These are phyloP conservation scores for Gobionotothen gibberifrons DNA, from an alignment of 2,797 vertebrate genomes.

Conservation along the genomic window DNA sequence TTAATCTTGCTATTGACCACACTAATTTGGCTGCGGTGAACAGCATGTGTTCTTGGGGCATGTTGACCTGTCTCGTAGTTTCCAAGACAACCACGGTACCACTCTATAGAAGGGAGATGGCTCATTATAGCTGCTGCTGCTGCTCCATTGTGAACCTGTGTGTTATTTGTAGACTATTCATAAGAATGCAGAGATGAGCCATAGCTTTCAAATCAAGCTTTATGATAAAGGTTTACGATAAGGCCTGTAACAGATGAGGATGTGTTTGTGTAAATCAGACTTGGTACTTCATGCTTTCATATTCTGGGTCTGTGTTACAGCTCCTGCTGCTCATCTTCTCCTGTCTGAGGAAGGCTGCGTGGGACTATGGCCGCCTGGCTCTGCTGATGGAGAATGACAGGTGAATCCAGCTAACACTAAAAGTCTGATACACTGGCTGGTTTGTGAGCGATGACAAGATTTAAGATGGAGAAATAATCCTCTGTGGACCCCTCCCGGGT, in stretches of 20 bases:
- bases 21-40: slow-evolving; percentile 56
- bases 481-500: slow-evolving; percentile 10
- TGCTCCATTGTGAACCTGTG: slow-evolving; percentile 48
- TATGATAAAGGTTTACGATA: background rate
- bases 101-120: slow-evolving; percentile 61
- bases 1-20: slow-evolving; percentile 48
- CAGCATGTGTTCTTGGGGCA: slow-evolving; percentile 49
- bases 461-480: slow-evolving; percentile 56
- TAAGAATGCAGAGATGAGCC: background rate
- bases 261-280: slow-evolving; percentile 24
- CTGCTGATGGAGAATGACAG: slow-evolving; percentile 97
- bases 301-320: slow-evolving; percentile 75
- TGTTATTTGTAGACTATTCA: slow-evolving; percentile 16
- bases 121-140: slow-evolving; percentile 61
- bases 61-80: slow-evolving; percentile 80
- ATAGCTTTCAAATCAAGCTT: slow-evolving; percentile 12
- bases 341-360: slow-evolving; percentile 96
- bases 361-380: slow-evolving; percentile 97
- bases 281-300: slow-evolving; percentile 19
- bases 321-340: slow-evolving; percentile 92
- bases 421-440: background rate
- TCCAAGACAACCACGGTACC: slow-evolving; percentile 84
- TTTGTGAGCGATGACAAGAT: slow-evolving; percentile 38
- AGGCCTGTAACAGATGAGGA: background rate
- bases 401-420: slow-evolving; percentile 48